These are phyloP conservation scores for Psettodes erumei DNA, from an alignment of 2,113 vertebrate species.

Conservation along the genomic window DNA sequence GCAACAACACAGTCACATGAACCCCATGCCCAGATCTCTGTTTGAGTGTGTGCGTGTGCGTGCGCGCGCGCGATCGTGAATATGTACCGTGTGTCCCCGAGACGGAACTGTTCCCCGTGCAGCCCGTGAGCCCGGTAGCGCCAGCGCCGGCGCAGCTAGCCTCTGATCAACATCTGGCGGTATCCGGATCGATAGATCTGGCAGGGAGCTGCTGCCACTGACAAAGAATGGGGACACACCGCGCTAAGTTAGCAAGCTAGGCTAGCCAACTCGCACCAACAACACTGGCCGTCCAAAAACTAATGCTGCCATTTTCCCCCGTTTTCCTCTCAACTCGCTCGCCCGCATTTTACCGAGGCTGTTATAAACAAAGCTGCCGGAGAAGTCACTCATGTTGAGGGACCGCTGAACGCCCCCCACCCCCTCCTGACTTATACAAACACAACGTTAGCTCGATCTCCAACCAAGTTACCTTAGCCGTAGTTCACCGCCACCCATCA, in stretches of 20 bases:
- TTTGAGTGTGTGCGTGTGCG: neutral
- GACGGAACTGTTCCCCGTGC: too few species aligned
- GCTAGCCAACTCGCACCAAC: conserved; percentile 65
- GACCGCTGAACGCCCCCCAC: neutral
- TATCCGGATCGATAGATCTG: conserved; percentile 38
- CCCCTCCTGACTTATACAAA: neutral
- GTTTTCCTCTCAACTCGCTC: neutral
- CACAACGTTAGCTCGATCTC: neutral
- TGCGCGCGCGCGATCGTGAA: too few species aligned
- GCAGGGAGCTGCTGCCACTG: conserved; percentile 37
- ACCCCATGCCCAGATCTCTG: neutral
- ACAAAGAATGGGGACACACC: conserved; percentile 65
- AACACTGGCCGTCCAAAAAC: conserved; percentile 32
- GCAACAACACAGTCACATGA: neutral
- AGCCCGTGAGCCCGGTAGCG: too few species aligned
- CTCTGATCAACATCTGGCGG: conserved; percentile 44
- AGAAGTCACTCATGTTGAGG: conserved; percentile 10
- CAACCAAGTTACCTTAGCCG: conserved; percentile 53
- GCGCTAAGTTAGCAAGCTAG: conserved; percentile 74
- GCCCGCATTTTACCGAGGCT: neutral
- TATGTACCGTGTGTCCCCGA: neutral
- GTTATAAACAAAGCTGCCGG: neutral
- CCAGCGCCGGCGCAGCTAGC: neutral
- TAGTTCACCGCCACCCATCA: conserved; percentile 38
- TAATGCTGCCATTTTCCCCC: neutral